Percentiles rank a stretch among this genome's conserved stretches.
Conservation (phyloP, 2,797 vertebrate genomes). For the Eulemur rubriventer region DNA sequence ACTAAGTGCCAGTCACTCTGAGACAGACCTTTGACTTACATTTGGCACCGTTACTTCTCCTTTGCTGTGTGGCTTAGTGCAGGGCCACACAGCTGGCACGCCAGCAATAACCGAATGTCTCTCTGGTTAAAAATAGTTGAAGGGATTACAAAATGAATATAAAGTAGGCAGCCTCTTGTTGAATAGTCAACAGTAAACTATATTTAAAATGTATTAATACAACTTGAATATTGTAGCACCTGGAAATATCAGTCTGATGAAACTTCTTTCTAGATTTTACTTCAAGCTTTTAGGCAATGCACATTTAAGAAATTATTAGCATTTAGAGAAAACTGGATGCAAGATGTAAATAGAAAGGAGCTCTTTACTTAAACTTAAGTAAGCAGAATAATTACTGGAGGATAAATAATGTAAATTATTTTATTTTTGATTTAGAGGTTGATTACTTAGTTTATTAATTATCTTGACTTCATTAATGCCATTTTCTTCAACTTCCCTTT, state of each 20-base stretch:
- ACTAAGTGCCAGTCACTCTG: background rate
- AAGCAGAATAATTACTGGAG: constrained; percentile 39
- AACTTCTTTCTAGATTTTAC: constrained; percentile 48
- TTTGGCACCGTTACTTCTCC: background rate
- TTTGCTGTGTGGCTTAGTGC: background rate
- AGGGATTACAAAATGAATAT: constrained; percentile 17
- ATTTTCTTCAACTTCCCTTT: background rate
- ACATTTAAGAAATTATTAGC: constrained; percentile 56
- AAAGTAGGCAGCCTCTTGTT: background rate
- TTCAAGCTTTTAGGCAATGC: background rate
- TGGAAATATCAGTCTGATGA: constrained; percentile 8
- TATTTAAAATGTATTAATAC: constrained; percentile 44
- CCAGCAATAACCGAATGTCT: background rate
- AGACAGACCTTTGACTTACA: background rate
- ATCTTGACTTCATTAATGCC: background rate
- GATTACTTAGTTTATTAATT: constrained; percentile 7
- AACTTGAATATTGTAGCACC: background rate
- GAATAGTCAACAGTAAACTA: constrained; percentile 36
- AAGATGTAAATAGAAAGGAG: constrained; percentile 34
- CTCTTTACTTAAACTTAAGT: constrained; percentile 41
- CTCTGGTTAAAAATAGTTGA: constrained; percentile 41
- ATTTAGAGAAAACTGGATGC: constrained; percentile 24
- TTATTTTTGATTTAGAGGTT: background rate
- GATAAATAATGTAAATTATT: constrained; percentile 1
- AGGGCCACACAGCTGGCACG: background rate